A percentile compares a stretch with the other conserved stretches of the same genome.
phyloP scores from a whole-genome alignment of 2,797 vertebrate genomes.

The Lepilemur septentrionalis region DNA sequence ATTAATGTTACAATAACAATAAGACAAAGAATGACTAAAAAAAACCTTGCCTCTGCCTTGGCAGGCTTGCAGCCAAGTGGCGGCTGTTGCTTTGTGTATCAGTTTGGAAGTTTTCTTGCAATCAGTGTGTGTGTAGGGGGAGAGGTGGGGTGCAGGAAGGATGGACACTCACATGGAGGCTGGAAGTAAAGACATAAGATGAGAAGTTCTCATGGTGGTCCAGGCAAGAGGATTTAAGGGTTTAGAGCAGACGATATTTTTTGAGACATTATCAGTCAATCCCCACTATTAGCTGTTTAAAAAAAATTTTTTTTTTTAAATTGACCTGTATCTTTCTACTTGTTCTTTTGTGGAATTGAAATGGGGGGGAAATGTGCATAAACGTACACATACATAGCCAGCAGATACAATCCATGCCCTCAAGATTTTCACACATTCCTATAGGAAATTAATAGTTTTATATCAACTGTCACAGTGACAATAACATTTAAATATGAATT shows the following conservation, averaged over 20 bases:
- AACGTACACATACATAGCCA: not conserved
- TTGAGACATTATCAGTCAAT: not conserved
- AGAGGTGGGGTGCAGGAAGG: not conserved
- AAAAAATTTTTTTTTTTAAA: not conserved
- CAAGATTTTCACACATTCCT: not conserved
- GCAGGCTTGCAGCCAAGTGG: not conserved
- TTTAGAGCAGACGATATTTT: not conserved
- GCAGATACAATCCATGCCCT: not conserved
- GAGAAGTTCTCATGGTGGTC: not conserved
- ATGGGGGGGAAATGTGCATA: not conserved
- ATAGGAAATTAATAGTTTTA: not conserved
- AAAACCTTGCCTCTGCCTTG: not conserved
- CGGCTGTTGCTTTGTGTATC: not conserved
- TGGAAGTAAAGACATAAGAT: not conserved
- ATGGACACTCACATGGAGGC: not conserved
- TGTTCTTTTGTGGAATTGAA: not conserved
- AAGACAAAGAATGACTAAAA: not conserved
- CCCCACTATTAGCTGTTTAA: not conserved
- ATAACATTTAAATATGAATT: conserved; percentile 13
- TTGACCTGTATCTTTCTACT: not conserved
- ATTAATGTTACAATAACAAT: not conserved
- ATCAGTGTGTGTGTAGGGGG: not conserved
- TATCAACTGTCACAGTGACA: not conserved
- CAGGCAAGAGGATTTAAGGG: not conserved
- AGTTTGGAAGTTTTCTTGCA: not conserved